Evolutionary conservation across 2,888 invertebrate genomes (phyloP), one percentile per base, ranked within the genome.

Genomic region (Uloborus plumipes): DNA sequence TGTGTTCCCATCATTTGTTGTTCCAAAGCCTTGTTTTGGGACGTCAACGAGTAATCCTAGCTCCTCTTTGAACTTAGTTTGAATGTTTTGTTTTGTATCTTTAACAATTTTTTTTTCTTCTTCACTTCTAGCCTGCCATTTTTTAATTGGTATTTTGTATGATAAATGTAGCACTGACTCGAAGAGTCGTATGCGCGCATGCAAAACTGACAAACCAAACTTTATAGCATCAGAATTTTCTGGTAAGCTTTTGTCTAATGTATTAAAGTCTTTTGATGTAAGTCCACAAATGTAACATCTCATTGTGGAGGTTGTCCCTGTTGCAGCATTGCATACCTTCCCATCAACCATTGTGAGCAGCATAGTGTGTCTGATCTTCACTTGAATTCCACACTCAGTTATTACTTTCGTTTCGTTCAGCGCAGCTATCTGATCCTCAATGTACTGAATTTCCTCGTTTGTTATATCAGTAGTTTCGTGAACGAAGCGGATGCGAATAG

Each of bases 291-390:
- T 50, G 51, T 72, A 72, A n/a, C 79, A 79, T 15, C 58, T 62
- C 72, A 72, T 58, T 26, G 79, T 69, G 0, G 72, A 79, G 6
- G 64, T 71, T 20, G 65, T 71, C 0, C 58, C 20, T 15, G 72
- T 70, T 39, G 72, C 65, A 14, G 72, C 78, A 47, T 72, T 70
- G 47, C 71, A 71, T 0, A 78, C 58, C 18, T 78, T 39, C 1
- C 53, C 78, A 62, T 78, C 80, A 50, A 72, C 51, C 72, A 72
- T 72, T 16, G 72, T 72, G 15, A 72, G 51, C 9, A 62, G 20
- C 62, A 72, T 20, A 14, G 22, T 51, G 26, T 72, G 72, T 50
- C 61, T 62, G 14, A 72, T 22, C 11, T 16, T 22, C 3, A 61
- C 4, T 26, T 26, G 14, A 16, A 11, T 47, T 50, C 18, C 18